Conservation (phyloP, 2,888 invertebrate genomes). For the Emmelina monodactyla region DNA sequence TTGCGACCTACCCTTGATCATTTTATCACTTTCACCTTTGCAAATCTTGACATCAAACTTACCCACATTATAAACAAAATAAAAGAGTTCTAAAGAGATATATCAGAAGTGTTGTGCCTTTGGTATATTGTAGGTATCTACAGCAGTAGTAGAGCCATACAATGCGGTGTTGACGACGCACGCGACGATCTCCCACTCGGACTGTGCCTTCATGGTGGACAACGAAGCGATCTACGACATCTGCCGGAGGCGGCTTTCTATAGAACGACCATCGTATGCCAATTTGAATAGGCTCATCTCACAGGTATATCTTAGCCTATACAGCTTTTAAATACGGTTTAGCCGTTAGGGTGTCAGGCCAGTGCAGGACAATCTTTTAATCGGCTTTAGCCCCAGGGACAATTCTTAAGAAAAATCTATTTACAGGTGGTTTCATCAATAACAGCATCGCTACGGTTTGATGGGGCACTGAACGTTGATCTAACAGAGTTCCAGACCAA, state of each 20-base stretch:
- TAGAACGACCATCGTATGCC: slow-evolving; percentile 83
- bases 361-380: too few relatives aligned
- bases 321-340: too few relatives aligned
- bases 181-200: slow-evolving; percentile 84
- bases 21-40: too few relatives aligned
- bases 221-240: slow-evolving; percentile 97
- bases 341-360: too few relatives aligned
- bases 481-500: slow-evolving; percentile 92
- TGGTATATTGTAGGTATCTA: slow-evolving; percentile 72
- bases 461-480: slow-evolving; percentile 89
- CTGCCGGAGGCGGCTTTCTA: slow-evolving; percentile 83
- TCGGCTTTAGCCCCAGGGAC: neutral
- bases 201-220: slow-evolving; percentile 94
- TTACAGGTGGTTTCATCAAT: slow-evolving; percentile 80
- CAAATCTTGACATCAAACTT: too few relatives aligned
- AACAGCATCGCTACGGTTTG: slow-evolving; percentile 86
- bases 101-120: neutral
- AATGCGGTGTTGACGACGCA: slow-evolving; percentile 92
- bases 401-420: neutral
- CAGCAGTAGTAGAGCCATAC: slow-evolving; percentile 94
- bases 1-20: too few relatives aligned
- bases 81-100: too few relatives aligned
- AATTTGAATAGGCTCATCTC: slow-evolving; percentile 87
- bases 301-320: too few relatives aligned
- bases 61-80: too few relatives aligned